Percentiles rank a stretch among this genome's conserved stretches.
Evolutionary conservation across 2,113 vertebrate species (phyloP).

Genomic region (Elachura formosa): DNA sequence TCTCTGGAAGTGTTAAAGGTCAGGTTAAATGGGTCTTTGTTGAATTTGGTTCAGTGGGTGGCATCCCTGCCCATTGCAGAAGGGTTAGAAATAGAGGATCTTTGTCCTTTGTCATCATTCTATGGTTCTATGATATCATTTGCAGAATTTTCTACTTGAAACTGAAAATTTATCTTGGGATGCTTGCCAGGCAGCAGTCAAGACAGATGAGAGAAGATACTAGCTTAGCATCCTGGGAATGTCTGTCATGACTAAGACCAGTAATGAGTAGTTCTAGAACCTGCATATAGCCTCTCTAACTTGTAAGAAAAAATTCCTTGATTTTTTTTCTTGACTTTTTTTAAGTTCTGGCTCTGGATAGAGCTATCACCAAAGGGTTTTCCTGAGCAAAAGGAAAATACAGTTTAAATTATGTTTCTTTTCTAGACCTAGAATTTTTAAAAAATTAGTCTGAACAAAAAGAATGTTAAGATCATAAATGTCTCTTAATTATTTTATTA

Average conservation of each 20-base stretch:
- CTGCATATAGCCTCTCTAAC: not conserved
- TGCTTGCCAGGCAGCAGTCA: not conserved
- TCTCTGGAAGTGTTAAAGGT: not conserved
- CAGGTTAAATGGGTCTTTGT: not conserved
- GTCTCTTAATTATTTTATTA: not conserved
- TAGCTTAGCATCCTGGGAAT: not conserved
- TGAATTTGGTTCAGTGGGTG: not conserved
- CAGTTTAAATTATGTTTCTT: not conserved
- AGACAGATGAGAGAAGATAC: not conserved
- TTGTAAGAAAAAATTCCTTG: not conserved
- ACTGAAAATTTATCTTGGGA: not conserved
- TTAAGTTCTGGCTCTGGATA: not conserved
- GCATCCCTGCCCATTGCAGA: too few relatives aligned
- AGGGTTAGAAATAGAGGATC: not conserved
- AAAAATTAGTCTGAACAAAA: not conserved
- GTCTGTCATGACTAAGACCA: not conserved
- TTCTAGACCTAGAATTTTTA: not conserved
- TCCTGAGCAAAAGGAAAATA: not conserved
- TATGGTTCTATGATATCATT: not conserved
- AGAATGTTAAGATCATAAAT: not conserved
- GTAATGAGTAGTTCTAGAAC: not conserved
- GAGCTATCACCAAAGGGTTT: not conserved
- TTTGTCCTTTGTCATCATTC: not conserved
- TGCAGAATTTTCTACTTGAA: not conserved
- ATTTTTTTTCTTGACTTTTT: not conserved